Conservation (phyloP, 2,797 vertebrate genomes). For the Pempheris klunzingeri region DNA sequence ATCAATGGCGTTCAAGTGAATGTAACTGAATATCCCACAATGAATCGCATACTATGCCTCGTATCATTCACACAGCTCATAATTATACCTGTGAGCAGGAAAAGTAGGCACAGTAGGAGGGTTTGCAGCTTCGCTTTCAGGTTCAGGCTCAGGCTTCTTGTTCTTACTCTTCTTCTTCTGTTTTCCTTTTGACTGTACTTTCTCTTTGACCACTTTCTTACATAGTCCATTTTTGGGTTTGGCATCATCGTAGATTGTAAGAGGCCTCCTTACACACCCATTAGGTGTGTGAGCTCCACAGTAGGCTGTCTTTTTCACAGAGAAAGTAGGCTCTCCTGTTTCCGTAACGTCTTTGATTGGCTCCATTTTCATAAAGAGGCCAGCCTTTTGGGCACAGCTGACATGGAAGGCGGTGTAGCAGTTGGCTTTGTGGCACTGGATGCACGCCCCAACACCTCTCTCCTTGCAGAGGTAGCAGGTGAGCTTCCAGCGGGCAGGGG, state of each 20-base stretch:
- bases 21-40: neutral
- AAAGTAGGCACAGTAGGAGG: conserved; percentile 90
- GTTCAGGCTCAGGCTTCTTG: conserved; percentile 85
- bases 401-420: conserved; percentile 99
- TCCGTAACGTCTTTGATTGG: conserved; percentile 92
- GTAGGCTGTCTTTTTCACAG: conserved; percentile 97
- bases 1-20: neutral
- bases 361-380: conserved; percentile 99
- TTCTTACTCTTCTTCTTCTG: conserved; percentile 89
- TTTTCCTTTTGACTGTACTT: conserved; percentile 88
- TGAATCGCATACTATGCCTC: neutral
- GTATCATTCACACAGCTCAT: neutral
- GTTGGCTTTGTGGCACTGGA: conserved; percentile 99
- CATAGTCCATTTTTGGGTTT: conserved; percentile 92
- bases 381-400: conserved; percentile 95
- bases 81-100: conserved; percentile 92
- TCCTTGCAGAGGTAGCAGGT: conserved; percentile 99
- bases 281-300: conserved; percentile 91
- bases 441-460: conserved; percentile 96
- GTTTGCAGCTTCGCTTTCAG: conserved; percentile 79
- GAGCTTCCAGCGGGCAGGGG: conserved; percentile 97
- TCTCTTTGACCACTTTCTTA: conserved; percentile 86
- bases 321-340: conserved; percentile 89
- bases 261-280: conserved; percentile 90
- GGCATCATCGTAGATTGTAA: conserved; percentile 92